Base-by-base conservation (phyloP, 1,140 invertebrate species). In the Ostrea edulis region DNA sequence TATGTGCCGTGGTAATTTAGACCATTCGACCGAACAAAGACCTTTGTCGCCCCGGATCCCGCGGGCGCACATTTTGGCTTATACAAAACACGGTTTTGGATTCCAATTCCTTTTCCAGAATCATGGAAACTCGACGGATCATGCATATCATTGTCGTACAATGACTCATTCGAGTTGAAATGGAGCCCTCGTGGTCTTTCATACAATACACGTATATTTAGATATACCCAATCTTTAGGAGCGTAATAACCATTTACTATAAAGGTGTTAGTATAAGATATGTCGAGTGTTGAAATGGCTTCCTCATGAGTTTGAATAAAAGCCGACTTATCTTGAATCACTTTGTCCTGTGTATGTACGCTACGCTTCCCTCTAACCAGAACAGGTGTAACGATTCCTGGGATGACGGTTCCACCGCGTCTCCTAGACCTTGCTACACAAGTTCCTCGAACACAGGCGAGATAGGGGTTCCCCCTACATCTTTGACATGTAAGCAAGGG, bases 1-100 rank as follows among this genome's bases (percentile, higher is more conserved):
- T 89, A 89, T 71, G 71, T 89, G 12, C 88, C 88, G 25, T 58
- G 85, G 58, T 89, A 89, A 44, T 89, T 82, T 12, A 89, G 44
- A 25, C 88, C 88, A 53, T 89, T 35, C 9, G 88, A 84, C 52
- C 86, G 82, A n/a, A 89, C 62, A 65, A 84, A 86, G 68, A 89
- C 52, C 51, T 88, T 88, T 20, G 83, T 52, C 9, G 83, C 85
- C n/a, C 85, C 85, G n/a, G 85, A 86, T 5, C 51, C 71, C 7
- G 85, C 44, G 0, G 54, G 62, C 25, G 54, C 53, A 25, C 85
- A 86, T 86, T 81, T 86, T 20, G 51, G 82, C 25, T 77, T 77
- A 11, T 77, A 35, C 14, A 77, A 0, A 20, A 77, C 68, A 5
- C 29, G 68, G 11, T 77, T 25, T 77, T 35, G 14, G 22, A 77